These are phyloP conservation scores for Pseudochromis fuscus DNA, from an alignment of 2,797 vertebrate species.

Conservation along the genomic window DNA sequence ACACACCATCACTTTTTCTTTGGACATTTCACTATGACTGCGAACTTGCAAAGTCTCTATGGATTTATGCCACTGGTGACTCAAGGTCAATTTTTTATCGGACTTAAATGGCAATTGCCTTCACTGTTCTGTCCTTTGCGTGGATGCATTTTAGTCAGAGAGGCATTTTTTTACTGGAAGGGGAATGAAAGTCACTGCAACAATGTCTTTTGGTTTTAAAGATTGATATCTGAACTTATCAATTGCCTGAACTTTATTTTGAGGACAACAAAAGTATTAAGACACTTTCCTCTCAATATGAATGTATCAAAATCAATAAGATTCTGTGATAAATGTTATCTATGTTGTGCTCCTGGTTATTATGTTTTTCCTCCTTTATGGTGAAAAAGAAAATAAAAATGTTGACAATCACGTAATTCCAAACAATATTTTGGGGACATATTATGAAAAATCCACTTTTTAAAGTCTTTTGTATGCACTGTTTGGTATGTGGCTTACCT, in stretches of 20 bases:
- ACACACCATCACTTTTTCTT: constrained; percentile 38
- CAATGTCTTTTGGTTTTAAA: constrained; percentile 11
- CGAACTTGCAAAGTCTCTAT: constrained; percentile 33
- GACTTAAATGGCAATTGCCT: constrained; percentile 29
- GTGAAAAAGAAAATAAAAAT: neutral
- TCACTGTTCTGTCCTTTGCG: constrained; percentile 38
- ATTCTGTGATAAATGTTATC: neutral
- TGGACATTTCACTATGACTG: constrained; percentile 61
- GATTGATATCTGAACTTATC: constrained; percentile 12
- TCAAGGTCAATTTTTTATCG: constrained; percentile 68
- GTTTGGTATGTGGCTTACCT: no score
- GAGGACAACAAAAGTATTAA: neutral
- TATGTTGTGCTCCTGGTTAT: neutral
- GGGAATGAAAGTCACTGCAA: neutral
- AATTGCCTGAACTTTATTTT: neutral
- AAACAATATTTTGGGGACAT: no score
- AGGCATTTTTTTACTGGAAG: constrained; percentile 31
- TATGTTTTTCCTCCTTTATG: neutral
- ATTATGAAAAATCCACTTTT: no score
- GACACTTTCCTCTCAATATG: neutral
- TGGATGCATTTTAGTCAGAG: constrained; percentile 33
- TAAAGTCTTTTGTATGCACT: no score
- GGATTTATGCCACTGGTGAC: constrained; percentile 43
- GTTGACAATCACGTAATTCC: no score
- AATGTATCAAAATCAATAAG: neutral